Base-by-base conservation (phyloP, 2,888 invertebrate species). In the Rotaria macrura region DNA sequence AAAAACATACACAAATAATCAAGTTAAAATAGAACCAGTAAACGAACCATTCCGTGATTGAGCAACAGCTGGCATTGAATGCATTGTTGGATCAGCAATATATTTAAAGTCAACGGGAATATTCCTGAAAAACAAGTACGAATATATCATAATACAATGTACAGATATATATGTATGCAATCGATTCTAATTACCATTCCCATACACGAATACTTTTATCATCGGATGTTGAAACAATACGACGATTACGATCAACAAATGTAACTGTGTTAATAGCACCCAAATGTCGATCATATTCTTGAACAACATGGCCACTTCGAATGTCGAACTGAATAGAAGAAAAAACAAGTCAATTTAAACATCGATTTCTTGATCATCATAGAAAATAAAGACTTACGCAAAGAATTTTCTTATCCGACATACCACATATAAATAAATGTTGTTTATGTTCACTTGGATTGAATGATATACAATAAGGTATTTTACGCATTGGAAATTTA, bases 231-330 rank as follows among this genome's bases (percentile, higher is more conserved):
- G 98, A 96, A 7, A 98, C 97, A 91, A 99, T 99, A 88, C 99
- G 92, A 47, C 98, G 92, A 92, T 98, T 98, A 89, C 97, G 96
- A 91, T 99, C 99, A 2, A 99, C 97, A 91, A 99, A 99, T 0
- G 99, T 99, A 89, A 99, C 97, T 0, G 96, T 94, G 91, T 99
- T 99, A 2, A 99, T 98, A 4, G 99, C 97, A 14, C 98, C 99
- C 87, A 99, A 93, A 92, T 99, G 99, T 2, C 99, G 93, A 92
- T 99, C 99, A 91, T 99, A 99, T 91, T 99, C 97, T 91, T 98
- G 96, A 0, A 95, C 96, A 88, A 97, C 94, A 91, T 97, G 97
- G 38, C 96, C 96, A 87, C 94, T 94, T 29, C 99, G 93, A 2
- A 93, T 95, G 91, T 99, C 99, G 97, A 98, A 99, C 43, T 79